Conservation (phyloP, 1,140 invertebrate species). For the Hetaerina americana region DNA sequence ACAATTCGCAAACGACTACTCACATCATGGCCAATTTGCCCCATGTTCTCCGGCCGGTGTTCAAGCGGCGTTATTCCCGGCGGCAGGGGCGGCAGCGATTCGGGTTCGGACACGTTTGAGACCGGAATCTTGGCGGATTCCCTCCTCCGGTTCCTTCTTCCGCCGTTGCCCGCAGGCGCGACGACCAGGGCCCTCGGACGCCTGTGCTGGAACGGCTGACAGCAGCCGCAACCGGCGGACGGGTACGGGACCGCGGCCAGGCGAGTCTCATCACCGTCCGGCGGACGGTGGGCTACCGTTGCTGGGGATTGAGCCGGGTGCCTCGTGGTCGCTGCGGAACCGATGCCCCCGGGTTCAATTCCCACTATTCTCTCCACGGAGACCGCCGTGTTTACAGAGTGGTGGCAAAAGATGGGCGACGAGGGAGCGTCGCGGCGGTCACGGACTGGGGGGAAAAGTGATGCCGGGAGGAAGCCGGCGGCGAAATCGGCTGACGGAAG, state of each 20-base stretch:
- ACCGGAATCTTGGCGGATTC: slow-evolving; percentile 26
- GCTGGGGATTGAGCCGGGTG: background rate
- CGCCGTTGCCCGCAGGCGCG: slow-evolving; percentile 26
- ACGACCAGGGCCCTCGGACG: background rate
- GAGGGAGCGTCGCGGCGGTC: too few relatives aligned
- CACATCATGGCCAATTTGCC: slow-evolving; percentile 39
- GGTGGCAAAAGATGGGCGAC: background rate
- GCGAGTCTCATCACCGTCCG: background rate
- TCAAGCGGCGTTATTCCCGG: slow-evolving; percentile 4
- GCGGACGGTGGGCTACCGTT: background rate
- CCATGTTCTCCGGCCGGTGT: slow-evolving; percentile 30
- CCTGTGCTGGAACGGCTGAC: background rate
- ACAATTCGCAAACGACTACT: too few relatives aligned
- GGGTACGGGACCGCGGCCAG: background rate
- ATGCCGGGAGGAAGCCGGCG: background rate
- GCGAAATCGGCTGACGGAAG: background rate
- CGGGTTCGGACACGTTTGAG: slow-evolving; percentile 19
- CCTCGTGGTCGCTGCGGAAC: background rate
- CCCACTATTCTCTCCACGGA: background rate
- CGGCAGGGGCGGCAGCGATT: slow-evolving; percentile 27
- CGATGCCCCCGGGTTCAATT: background rate
- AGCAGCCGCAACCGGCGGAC: background rate
- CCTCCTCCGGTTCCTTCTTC: slow-evolving; percentile 26
- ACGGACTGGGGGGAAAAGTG: background rate
- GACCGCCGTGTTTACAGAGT: background rate